Base-by-base conservation (phyloP, 1,140 invertebrate genomes). In the Lepidurus arcticus region DNA sequence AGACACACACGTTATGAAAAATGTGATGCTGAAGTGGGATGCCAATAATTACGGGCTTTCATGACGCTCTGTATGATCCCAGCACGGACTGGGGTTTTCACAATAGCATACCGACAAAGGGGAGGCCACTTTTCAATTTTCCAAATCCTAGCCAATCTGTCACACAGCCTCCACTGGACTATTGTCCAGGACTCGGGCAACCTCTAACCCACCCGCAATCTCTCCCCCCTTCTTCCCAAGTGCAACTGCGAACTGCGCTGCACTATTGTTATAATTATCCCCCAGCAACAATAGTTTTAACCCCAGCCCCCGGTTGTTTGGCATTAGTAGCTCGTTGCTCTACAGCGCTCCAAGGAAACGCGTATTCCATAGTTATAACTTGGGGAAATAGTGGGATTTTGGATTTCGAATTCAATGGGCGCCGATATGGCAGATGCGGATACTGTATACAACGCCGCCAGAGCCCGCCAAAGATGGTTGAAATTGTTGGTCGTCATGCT, bases 101-200 rank as follows among this genome's bases (percentile, higher is more conserved):
- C 53, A 65, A 65, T 65, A 65, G 53, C 53, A 65, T 65, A 65
- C 53, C 53, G 53, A 65, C 53, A 65, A 65, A 65, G 21, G 53
- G 53, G 53, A 21, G 53, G 53, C 53, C 53, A 65, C 53, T 65
- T 65, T 65, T 65, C 53, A 65, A 65, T 65, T 65, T 65, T 65
- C 53, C 53, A 65, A 65, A 65, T 65, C 53, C 53, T 21, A 21
- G 53, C 53, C 53, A 65, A 65, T 65, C 53, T 65, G 53, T 65
- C 53, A 65, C 53, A 65, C 53, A 65, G 53, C 4, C 34, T 34
- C 34, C 8, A 21, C 53, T 65, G 4, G 53, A 34, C 34, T 65
- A 65, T 65, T 65, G 53, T 65, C 53, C 53, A 13, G 13, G 53
- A 9, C 16, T 16, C 21, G 16, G 53, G 53, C 16, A 65, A 13